Base-by-base conservation (phyloP, 2,113 vertebrate genomes). In the Elanoides forficatus region DNA sequence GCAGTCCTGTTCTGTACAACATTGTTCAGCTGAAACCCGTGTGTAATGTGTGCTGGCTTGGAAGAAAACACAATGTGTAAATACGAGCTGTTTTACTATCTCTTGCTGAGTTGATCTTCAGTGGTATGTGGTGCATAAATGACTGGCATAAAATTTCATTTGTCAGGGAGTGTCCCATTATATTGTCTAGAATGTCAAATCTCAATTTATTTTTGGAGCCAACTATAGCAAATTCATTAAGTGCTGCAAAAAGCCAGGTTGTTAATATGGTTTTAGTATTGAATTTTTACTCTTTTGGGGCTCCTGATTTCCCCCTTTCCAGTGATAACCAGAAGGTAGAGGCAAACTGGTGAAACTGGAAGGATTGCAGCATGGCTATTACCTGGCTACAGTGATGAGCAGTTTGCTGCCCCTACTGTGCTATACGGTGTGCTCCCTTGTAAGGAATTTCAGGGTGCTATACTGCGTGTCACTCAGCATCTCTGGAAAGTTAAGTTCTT, bases 381-480 rank as follows among this genome's bases (percentile, higher is more conserved):
- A 50, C 42, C 34, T 68, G 83, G 26, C 47, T 84, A 3, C 9
- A 6, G 52, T 11, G n/a, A 59, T 6, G 29, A 94, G 29, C 32
- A 5, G 9, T 71, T 91, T 3, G 4, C 20, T 67, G 47, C 3
- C 0, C 3, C 1, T 56, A 6, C 29, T 52, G n/a, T 45, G 29
- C 40, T 63, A 4, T 16, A 14, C 5, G 8, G 10, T 15, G 17
- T 53, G 8, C 60, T 67, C 9, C 36, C 2, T 1, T 48, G 19
- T 40, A 26, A 88, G 81, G 52, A 53, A 19, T 82, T 81, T 65
- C 16, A 27, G 34, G 48, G 20, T 21, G 23, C 42, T 79, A 3
- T 15, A 11, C 23, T 13, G 11, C 0, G 0, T 1, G 3, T 81
- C 74, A 36, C 62, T 65, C n/a, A 71, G 42, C 70, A 38, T 58